Evolutionary conservation across 2,797 vertebrate genomes (phyloP), one percentile per base, ranked within the genome.

Genomic region (Naso thynnoides): DNA sequence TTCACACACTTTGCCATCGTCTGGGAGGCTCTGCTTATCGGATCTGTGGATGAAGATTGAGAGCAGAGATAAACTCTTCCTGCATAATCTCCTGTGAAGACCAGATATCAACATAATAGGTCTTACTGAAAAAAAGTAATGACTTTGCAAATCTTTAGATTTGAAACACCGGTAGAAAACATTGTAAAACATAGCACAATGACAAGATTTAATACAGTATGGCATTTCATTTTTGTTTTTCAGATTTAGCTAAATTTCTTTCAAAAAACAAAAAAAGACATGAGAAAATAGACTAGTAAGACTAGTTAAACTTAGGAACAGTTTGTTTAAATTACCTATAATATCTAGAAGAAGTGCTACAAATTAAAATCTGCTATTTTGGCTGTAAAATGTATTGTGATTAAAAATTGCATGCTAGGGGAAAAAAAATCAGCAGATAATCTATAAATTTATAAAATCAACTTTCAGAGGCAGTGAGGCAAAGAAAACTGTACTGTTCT

Each of bases 1-100:
- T 96, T 98, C 78, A 97, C 95, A 92, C 96, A 97, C 84, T 96
- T 97, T 24, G 96, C 96, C 96, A 97, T 97, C 52, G 96, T 97
- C 92, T 97, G 96, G 31, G 96, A 97, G 64, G 96, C 96, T 95
- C 96, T 95, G 83, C 96, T 96, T 87, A 97, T 96, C 7, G 96
- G 93, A 95, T 97, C 97, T 97, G 93, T 70, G 77, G 76, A 79
- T 66, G 61, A 67, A 76, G 42, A 83, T 66, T 38, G 26, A 86
- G n/a, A 70, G 10, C 50, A 66, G 16, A 75, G 59, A 73, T 63
- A 9, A 75, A 64, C 56, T 64, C 15, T 16, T n/a, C 13, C 52
- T 26, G 21, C 15, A 2, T 39, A 14, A 24, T 67, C 9, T 14
- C 49, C 3, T 18, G 0, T 27, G 1, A 52, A 48, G 2, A 41